These are phyloP conservation scores for Gallinago nigripennis DNA, from an alignment of 2,797 vertebrate genomes.

Conservation along the genomic window DNA sequence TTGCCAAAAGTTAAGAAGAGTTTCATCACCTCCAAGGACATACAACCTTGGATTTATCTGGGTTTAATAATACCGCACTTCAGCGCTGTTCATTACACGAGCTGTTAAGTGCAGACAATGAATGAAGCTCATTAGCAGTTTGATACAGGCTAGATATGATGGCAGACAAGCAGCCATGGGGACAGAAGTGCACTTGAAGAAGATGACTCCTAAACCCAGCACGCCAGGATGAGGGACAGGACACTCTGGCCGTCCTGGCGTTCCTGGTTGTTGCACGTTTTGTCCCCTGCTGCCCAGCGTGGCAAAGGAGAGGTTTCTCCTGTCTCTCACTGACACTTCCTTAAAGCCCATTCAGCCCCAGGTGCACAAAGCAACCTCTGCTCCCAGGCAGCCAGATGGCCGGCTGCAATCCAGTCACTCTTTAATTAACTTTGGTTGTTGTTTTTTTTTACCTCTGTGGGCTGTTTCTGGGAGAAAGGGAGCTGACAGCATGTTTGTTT, in stretches of 20 bases:
- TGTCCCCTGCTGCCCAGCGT: not conserved
- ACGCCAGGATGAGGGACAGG: not conserved
- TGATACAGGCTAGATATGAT: not conserved
- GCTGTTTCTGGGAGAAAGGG: not conserved
- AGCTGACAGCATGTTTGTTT: constrained; percentile 17
- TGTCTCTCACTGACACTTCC: not conserved
- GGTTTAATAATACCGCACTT: not conserved
- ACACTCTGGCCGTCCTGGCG: not conserved
- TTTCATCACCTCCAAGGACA: not conserved
- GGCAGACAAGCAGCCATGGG: not conserved
- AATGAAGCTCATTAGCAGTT: constrained; percentile 13
- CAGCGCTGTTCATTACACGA: not conserved
- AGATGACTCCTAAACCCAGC: not conserved
- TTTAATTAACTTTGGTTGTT: constrained; percentile 14
- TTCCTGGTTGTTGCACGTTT: not conserved
- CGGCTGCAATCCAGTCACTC: constrained; percentile 21
- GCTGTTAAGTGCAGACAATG: not conserved
- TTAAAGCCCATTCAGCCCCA: not conserved
- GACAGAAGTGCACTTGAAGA: not conserved
- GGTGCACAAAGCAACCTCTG: constrained; percentile 23
- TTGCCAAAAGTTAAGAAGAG: not conserved
- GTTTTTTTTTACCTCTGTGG: not conserved
- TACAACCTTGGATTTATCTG: not conserved
- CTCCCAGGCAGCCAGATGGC: constrained; percentile 43
- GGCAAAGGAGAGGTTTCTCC: not conserved